Evolutionary conservation across 2,797 vertebrate genomes (phyloP), one percentile per base, ranked within the genome.

Genomic region (Oreochromis mossambicus): DNA sequence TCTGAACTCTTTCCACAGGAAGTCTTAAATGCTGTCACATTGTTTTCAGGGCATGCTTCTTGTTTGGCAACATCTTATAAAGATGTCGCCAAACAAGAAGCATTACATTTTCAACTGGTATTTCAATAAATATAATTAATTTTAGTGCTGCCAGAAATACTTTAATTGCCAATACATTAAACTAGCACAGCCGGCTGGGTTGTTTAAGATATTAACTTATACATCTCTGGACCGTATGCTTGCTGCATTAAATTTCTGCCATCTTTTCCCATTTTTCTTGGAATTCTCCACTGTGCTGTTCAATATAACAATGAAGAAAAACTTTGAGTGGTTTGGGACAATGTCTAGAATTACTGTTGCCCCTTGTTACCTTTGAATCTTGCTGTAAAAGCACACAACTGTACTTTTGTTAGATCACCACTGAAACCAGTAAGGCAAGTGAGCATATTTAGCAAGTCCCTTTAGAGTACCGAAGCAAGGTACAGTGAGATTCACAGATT

Each of bases 1-100:
- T 78, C 38, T 83, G 19, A 48, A 43, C 41, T 80, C 3, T 29
- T 66, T 78, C 50, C 21, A 78, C 43, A 75, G 12, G 19, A 24
- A 73, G 36, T 17, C 21, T 48, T 32, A 68, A 50, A 66, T 50
- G 26, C 21, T 46, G 8, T 73, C 51, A 85, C 29, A 9, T 52
- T 55, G 48, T 11, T 68, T 15, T 15, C 56, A 10, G 4, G 50
- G 3, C 17, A n/a, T 14, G 7, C 36, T 68, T 54, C 48, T 54
- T 5, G 4, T 11, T 52, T 29, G 24, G 3, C 55, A 68, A 73
- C 24, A 26, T 83, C 14, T 70, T 70, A 46, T 50, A 75, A 75
- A 50, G 43, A 50, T 50, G 70, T 26, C 1, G 4, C 26, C 26
- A 26, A 26, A 26, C 26, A 26, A 26, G 26, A 26, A 26, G 26